Evolutionary conservation across 2,888 invertebrate species (phyloP).

Genomic region (Limnephilus rhombicus): DNA sequence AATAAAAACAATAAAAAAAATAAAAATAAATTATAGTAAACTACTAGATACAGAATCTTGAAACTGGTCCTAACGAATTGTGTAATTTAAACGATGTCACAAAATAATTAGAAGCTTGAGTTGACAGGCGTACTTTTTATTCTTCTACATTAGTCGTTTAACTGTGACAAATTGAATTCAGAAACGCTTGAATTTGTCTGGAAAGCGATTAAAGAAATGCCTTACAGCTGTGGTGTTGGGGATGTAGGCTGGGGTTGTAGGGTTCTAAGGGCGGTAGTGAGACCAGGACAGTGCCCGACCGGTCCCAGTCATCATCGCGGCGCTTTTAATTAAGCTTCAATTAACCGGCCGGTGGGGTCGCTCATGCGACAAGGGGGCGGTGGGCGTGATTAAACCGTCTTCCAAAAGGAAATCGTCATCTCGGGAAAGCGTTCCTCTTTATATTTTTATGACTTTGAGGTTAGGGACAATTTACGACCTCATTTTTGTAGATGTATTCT

Average conservation of each 20-base stretch:
- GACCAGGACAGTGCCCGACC: not conserved
- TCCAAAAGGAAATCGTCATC: constrained; percentile 34
- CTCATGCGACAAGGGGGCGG: constrained; percentile 8
- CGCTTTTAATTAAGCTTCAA: constrained; percentile 59
- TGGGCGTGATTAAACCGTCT: constrained; percentile 51
- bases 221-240: not conserved
- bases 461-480: constrained; percentile 49
- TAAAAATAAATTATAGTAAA: too few relatives aligned
- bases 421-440: constrained; percentile 45
- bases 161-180: not conserved
- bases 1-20: too few relatives aligned
- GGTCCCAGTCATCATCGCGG: not conserved
- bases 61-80: not conserved
- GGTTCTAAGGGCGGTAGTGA: not conserved
- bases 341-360: constrained; percentile 42
- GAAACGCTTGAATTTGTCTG: not conserved
- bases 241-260: not conserved
- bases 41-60: not conserved
- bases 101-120: not conserved
- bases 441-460: constrained; percentile 48
- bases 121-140: not conserved
- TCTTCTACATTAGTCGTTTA: not conserved
- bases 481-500: constrained; percentile 26
- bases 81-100: not conserved
- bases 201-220: not conserved